These are phyloP conservation scores for rat (Rattus norvegicus) DNA, from an alignment of 2,113 vertebrate genomes.

Conservation along the genomic window GRCr8 NC_086031.1:16930501-16931000, in stretches of 20 bases:
- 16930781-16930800: background rate
- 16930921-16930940: too few species aligned
- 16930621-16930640: background rate
- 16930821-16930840: background rate
- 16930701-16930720: background rate
- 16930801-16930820: background rate
- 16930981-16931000: too few species aligned
- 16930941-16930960: too few species aligned
- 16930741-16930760: background rate
- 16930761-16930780: background rate
- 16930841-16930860: background rate
- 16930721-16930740: background rate
- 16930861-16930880: background rate
- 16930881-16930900: background rate
- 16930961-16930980: too few species aligned
- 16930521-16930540: background rate
- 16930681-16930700: background rate
- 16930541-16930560: background rate
- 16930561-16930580: background rate
- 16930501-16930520: background rate
- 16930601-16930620: background rate
- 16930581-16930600: background rate
- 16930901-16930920: background rate
- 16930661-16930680: background rate
- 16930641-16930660: background rate